Evolutionary conservation across 2,113 vertebrate species (phyloP).

Genomic region (Saccopteryx bilineata): DNA sequence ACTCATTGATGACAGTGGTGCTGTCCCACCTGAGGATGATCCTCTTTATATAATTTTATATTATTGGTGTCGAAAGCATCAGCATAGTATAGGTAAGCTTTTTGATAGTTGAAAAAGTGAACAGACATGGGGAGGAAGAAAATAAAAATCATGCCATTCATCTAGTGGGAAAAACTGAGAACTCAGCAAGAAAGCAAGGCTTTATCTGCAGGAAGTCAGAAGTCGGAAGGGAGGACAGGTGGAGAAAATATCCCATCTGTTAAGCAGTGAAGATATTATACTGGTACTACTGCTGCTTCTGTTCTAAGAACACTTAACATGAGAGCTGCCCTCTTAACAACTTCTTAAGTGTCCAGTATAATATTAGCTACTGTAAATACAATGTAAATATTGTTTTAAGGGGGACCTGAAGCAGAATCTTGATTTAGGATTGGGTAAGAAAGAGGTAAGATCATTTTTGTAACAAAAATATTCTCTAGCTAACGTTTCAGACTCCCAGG

Average conservation of each 20-base stretch:
- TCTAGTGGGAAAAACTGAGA: background rate
- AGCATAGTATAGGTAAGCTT: background rate
- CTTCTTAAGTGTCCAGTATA: no score
- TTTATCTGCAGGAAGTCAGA: background rate
- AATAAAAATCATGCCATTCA: background rate
- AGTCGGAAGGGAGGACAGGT: background rate
- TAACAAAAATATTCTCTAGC: rapidly evolving
- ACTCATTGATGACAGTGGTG: background rate
- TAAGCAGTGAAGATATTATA: background rate
- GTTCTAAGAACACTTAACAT: background rate
- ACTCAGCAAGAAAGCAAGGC: background rate
- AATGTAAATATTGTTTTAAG: background rate
- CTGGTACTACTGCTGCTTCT: background rate
- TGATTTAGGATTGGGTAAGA: background rate
- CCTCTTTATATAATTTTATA: background rate
- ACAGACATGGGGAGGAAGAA: background rate
- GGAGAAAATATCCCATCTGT: background rate
- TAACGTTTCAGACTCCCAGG: rapidly evolving
- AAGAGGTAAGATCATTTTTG: background rate
- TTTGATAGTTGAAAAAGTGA: background rate
- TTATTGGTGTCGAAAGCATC: background rate
- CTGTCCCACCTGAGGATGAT: background rate
- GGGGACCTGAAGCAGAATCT: background rate
- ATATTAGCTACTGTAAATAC: no score
- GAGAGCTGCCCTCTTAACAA: background rate